phyloP scores from a whole-genome alignment of 2,888 invertebrate species.

The Ditylenchus weischeri region DNA sequence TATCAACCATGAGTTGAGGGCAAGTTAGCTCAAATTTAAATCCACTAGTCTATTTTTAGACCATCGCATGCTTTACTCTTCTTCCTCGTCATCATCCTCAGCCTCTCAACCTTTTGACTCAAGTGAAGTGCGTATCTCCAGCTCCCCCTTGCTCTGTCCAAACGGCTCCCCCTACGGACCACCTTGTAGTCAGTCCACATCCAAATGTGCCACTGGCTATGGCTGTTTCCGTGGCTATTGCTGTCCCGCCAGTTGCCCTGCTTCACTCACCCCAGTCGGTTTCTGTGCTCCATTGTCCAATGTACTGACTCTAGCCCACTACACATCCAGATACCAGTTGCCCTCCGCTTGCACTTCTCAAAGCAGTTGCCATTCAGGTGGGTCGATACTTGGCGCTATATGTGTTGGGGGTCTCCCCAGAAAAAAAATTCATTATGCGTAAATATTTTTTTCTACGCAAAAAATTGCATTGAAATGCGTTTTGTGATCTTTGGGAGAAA shows the following conservation, averaged over 20 bases:
- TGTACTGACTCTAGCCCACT: not conserved
- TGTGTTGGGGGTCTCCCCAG: too few relatives aligned
- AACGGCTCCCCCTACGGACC: constrained; percentile 16
- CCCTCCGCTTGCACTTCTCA: constrained; percentile 24
- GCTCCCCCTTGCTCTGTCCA: constrained; percentile 4
- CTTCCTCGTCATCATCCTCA: constrained; percentile 35
- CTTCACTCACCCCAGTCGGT: constrained; percentile 32
- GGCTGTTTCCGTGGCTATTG: constrained; percentile 52
- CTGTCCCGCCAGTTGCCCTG: constrained; percentile 51
- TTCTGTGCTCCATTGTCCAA: constrained; percentile 24
- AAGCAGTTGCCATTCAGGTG: constrained; percentile 36
- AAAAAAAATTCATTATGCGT: too few relatives aligned
- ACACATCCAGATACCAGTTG: constrained; percentile 4
- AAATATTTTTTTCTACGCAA: too few relatives aligned
- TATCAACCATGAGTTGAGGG: too few relatives aligned
- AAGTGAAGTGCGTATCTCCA: not conserved
- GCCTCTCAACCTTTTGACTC: constrained; percentile 11
- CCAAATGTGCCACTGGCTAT: constrained; percentile 28
- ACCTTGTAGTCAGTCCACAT: constrained; percentile 6
- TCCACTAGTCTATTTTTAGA: too few relatives aligned
- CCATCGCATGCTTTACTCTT: not conserved
- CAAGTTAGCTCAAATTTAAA: too few relatives aligned
- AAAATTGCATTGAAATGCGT: too few relatives aligned
- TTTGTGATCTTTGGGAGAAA: too few relatives aligned
- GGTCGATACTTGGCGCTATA: too few relatives aligned